Evolutionary conservation across 2,888 invertebrate genomes (phyloP).

Genomic region (Buathra laborator): DNA sequence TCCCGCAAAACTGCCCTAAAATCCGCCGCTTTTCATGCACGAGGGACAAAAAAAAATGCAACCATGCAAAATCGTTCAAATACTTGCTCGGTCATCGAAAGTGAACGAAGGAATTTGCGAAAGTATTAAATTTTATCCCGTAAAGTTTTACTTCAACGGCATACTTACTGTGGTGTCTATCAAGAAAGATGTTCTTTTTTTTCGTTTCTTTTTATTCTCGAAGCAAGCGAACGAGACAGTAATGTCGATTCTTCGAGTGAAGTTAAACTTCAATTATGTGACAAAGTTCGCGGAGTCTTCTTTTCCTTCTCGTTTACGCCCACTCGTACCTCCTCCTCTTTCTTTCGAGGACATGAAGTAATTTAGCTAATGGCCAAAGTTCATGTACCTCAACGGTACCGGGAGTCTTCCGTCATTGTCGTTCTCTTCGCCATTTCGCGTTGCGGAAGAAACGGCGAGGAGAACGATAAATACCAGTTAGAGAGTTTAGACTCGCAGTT

Average conservation of each 20-base stretch:
- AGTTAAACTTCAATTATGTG: constrained; percentile 68
- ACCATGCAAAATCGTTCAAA: too few species aligned
- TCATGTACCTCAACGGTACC: constrained; percentile 69
- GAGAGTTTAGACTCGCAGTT: constrained; percentile 35
- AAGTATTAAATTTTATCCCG: not conserved
- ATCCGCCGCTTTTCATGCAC: too few species aligned
- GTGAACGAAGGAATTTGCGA: too few species aligned
- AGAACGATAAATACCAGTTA: constrained; percentile 69
- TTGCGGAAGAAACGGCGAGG: constrained; percentile 23
- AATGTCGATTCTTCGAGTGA: constrained; percentile 33
- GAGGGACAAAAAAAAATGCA: too few species aligned
- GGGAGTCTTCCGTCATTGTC: constrained; percentile 43
- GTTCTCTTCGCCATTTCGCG: constrained; percentile 13
- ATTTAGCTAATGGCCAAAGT: constrained; percentile 80
- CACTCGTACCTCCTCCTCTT: constrained; percentile 26
- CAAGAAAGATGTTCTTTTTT: not conserved
- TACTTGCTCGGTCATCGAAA: not conserved
- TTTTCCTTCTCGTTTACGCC: constrained; percentile 18
- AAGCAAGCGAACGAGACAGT: not conserved
- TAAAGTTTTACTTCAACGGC: not conserved
- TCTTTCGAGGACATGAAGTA: constrained; percentile 73
- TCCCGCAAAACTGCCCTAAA: too few species aligned
- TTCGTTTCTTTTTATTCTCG: not conserved
- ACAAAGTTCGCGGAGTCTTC: constrained; percentile 60
- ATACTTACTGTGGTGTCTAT: not conserved